Evolutionary conservation across 2,797 vertebrate species (phyloP), one percentile per base, ranked within the genome.

Genomic region (Gobio occitaniae): DNA sequence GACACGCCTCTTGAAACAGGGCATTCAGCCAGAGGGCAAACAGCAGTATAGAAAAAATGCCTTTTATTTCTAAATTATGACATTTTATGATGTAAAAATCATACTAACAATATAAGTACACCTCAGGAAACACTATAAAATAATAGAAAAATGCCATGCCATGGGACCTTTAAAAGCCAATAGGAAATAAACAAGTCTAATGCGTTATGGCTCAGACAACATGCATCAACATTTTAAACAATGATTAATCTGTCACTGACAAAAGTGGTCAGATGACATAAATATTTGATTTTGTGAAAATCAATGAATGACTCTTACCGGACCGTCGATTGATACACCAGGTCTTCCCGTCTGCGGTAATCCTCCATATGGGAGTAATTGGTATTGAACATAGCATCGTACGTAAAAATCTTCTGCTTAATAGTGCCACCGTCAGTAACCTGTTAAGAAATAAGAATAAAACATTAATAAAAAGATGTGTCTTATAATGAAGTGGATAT

Each of bases 321-420:
- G 90, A 99, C 97, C 0, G 98, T 99, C 74, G 97, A 98, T 90
- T 99, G 98, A 87, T 99, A 99, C 36, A 99, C 97, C 19, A 99
- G 95, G 82, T 99, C 98, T 86, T 99, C 97, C 19, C 98, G 93
- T 90, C 96, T 95, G 85, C 97, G 95, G 87, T 98, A 98, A 88
- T 97, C 98, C 93, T 99, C 98, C 97, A 99, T 98, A 92, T 99
- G 98, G 0, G 98, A 99, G 92, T 97, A 98, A 91, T 99, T 99
- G 93, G 98, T 99, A 90, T 98, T 99, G 92, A 99, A 99, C 97
- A 99, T 99, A 87, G 98, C 98, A 44, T 99, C 98, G 0, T 99
- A 99, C 66, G 98, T 99, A 92, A 99, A 99, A 88, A 99, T 97
- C 93, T 99, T 99, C 96, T 99, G 98, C 90, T 98, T 99, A 94